Evolutionary conservation across 2,888 invertebrate genomes (phyloP), one percentile per base, ranked within the genome.

Genomic region (Trissolcus brochymenae): DNA sequence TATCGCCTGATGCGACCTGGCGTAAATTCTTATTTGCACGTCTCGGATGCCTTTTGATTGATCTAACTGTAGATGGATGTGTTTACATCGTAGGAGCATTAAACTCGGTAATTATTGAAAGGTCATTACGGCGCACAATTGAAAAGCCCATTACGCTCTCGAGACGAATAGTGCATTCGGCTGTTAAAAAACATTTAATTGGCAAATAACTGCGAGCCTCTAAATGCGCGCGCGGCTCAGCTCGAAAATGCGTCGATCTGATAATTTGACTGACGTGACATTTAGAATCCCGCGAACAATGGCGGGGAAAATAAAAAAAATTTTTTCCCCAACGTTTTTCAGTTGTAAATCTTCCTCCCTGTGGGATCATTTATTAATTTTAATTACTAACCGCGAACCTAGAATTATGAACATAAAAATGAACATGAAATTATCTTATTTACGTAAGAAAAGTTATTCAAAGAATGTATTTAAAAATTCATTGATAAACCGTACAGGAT

Each of bases 61-160:
- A 71, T 71, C 71, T 62, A 62, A 62, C 71, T 56, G 71, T 71
- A 51, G 71, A 62, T 62, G 62, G 29, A 71, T 64, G 72, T 71
- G 57, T 72, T 64, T 65, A 64, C 59, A 59, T 64, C 72, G 57
- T 16, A 46, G 64, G 72, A 59, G 72, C 72, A 57, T 72, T 72
- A 72, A 72, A 64, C 64, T 64, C 40, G 54, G 64, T 72, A 79
- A 79, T 78, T 70, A 70, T 65, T 55, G 74, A 70, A 76, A 74
- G 75, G 75, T 74, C 66, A 70, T 78, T 61, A 73, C 65, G 46
- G 50, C 46, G 61, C 51, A 71, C 74, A 68, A 66, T 68, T 71
- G 70, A 74, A 65, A 65, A 67, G 60, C 57, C 64, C 54, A 64
- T 72, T 72, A 64, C 49, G 64, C 57, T 71, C 56, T 35, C 35